Base-by-base conservation (phyloP, 2,888 invertebrate genomes). In the Amblyjoppa fuscipennis region DNA sequence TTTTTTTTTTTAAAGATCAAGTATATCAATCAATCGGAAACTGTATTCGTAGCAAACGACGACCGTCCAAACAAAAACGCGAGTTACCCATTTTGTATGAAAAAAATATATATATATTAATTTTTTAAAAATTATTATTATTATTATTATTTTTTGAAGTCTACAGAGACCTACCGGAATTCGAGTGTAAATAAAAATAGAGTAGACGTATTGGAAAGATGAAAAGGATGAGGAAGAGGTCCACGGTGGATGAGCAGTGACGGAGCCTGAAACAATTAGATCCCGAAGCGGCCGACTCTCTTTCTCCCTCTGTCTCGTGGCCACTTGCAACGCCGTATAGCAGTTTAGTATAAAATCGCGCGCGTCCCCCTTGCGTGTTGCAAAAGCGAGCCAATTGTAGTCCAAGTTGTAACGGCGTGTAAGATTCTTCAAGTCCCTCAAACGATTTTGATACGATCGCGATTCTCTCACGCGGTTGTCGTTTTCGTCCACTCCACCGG, bases 221-320 rank as follows among this genome's bases (percentile, higher is more conserved):
- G 56, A 70, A 69, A 75, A 77, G 51, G 66, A 71, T 28, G 38
- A 71, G 82, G 66, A 64, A 53, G 51, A 82, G 51, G 76, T 70
- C 56, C 28, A 61, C 59, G 81, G 53, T 28, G 59, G 70, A 56
- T 74, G 49, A 41, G 66, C 74, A 79, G 61, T 79, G 69, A 81
- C 75, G 70, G 75, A 78, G 81, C 78, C 78, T 75, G 70, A 75
- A 78, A 83, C 56, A 75, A 79, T 71, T 76, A 81, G 74, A 81
- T 75, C 81, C 81, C 77, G 53, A 81, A 77, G 78, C 85, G 85
- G 74, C 81, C 79, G 81, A 85, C 79, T 79, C 78, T 85, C 79
- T 76, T 82, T 82, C 82, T 79, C 84, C 75, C 76, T 76, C 71
- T 85, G 64, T 81, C 78, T 73, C 78, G 53, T 64, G 69, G 66